A percentile compares a stretch with the other conserved stretches of the same genome.
Evolutionary conservation across 1,140 invertebrate species (phyloP).

Genomic region (Sycobia sp.): DNA sequence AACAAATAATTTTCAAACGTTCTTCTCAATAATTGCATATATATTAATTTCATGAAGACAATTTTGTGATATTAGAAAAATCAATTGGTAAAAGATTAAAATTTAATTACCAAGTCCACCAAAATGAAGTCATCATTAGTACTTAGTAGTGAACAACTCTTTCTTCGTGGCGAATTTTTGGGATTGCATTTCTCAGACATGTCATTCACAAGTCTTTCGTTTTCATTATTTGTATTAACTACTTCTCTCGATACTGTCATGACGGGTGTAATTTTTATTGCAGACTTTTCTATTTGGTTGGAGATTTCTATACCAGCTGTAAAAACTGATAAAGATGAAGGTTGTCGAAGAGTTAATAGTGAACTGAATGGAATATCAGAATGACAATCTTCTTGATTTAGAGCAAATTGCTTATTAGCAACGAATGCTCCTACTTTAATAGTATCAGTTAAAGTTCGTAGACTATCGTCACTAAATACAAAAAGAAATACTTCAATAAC

Average conservation of each 20-base stretch:
- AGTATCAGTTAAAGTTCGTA: conserved; percentile 67
- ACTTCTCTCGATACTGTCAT: conserved; percentile 36
- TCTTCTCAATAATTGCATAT: too few relatives aligned
- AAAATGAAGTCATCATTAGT: conserved; percentile 75
- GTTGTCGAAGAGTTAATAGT: conserved; percentile 61
- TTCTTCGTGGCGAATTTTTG: conserved; percentile 57
- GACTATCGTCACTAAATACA: conserved; percentile 62
- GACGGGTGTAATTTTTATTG: conserved; percentile 35
- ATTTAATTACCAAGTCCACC: conserved; percentile 72
- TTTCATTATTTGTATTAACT: conserved; percentile 60
- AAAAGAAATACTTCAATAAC: too few relatives aligned
- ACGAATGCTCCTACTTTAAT: conserved; percentile 76
- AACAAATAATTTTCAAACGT: too few relatives aligned
- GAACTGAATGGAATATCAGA: conserved; percentile 73
- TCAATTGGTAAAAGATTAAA: conserved; percentile 4
- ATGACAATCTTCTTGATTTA: conserved; percentile 66
- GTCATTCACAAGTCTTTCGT: conserved; percentile 51
- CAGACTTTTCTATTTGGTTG: conserved; percentile 13
- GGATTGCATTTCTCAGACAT: conserved; percentile 55
- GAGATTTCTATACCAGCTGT: conserved; percentile 39
- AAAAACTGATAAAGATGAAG: conserved; percentile 47
- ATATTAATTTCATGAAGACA: too few relatives aligned
- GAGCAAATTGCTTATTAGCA: conserved; percentile 61
- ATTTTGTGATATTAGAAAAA: conserved; percentile 1
- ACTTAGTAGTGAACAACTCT: conserved; percentile 64